Evolutionary conservation across 2,888 invertebrate genomes (phyloP), one percentile per base, ranked within the genome.

Genomic region (Phlogophora meticulosa): DNA sequence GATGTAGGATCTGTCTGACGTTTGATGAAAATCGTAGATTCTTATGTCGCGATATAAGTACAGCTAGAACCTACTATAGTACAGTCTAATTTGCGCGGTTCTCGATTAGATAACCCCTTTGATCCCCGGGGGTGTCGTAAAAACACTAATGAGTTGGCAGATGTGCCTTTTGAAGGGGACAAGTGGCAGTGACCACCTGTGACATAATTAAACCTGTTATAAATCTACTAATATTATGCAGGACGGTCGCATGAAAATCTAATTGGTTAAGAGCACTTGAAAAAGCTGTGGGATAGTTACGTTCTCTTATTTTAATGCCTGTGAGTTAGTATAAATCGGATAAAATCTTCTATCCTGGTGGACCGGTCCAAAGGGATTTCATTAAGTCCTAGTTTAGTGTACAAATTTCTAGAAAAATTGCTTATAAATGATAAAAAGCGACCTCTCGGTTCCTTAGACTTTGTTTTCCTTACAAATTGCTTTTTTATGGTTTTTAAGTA

Each of bases 151-250:
- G 55, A 69, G 40, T 58, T 52, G 45, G 62, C 63, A 52, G 58
- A 61, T 46, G 49, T 36, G 24, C 42, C 17, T 22, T 58, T 66
- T 49, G 45, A 17, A 42, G 40, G 49, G 59, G 32, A 24, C 34
- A 17, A 48, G 20, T 42, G 34, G 52, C 38, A 53, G 42, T 70
- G 46, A 58, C 71, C 71, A 75, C 61, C 65, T 76, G 76, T 76
- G 71, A 49, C 28, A n/a, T 53, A 45, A 57, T 64, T 60, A 69
- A 53, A 51, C 42, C 34, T 17, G 17, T 43, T 15, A 38, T 55
- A 4, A 49, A 51, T 34, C 3, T 38, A n/a, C 7, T 9, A 1
- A 45, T 40, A 51, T 45, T 51, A 46, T 59, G 24, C 7, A 34
- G 15, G 1, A 17, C 15, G 5, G 13, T 20, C 20, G 1, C 36